These are phyloP conservation scores for Limnothrissa miodon DNA, from an alignment of 2,113 vertebrate genomes.

Conservation along the genomic window DNA sequence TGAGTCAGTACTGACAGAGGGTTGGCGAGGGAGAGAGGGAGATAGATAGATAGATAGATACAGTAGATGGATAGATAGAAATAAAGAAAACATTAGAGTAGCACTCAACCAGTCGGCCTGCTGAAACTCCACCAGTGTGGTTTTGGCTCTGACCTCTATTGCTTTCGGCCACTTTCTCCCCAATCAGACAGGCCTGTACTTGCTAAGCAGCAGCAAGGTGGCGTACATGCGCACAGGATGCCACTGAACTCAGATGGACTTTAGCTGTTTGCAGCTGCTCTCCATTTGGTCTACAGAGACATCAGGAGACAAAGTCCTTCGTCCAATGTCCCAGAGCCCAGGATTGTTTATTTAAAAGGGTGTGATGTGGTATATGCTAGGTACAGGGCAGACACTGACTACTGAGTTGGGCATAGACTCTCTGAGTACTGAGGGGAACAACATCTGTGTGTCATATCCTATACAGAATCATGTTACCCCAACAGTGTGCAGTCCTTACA, in stretches of 20 bases:
- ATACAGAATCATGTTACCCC: too few relatives aligned
- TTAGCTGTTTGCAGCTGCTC: neutral
- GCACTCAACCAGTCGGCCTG: neutral
- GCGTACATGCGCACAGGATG: neutral
- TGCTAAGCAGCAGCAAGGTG: neutral
- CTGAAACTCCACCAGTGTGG: neutral
- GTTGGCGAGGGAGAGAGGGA: conserved; percentile 24
- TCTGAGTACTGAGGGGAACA: neutral
- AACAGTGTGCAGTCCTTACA: too few relatives aligned
- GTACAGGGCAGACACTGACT: neutral
- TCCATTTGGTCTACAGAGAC: neutral
- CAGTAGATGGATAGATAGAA: too few relatives aligned
- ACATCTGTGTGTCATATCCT: too few relatives aligned
- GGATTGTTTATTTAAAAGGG: neutral
- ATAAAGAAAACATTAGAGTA: neutral
- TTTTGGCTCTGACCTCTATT: neutral
- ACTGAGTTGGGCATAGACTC: neutral
- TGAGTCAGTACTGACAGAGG: conserved; percentile 19
- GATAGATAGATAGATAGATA: conserved; percentile 34
- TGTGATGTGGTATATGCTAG: neutral
- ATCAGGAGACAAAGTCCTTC: neutral
- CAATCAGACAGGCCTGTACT: neutral
- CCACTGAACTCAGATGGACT: neutral
- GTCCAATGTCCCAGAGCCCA: neutral
- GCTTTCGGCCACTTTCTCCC: neutral